Base-by-base conservation (phyloP, 2,113 vertebrate species). In the Pachyramphus minor region DNA sequence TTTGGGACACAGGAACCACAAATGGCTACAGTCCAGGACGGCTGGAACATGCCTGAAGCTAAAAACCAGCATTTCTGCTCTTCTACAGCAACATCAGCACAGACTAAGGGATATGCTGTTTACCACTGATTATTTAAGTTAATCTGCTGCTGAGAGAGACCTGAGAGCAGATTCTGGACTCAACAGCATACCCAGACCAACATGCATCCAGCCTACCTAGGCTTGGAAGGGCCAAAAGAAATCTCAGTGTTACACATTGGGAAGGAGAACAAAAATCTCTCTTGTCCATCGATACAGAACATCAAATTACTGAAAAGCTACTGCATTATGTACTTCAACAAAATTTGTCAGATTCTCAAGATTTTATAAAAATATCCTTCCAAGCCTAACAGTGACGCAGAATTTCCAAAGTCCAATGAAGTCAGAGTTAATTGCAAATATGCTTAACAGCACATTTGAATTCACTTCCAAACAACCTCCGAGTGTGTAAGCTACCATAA, bases 351-450 rank as follows among this genome's bases (percentile, higher is more conserved):
- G 35, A 42, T 75, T 75, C 44, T 41, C 75, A 88, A 53, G 10
- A 83, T 60, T 53, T 95, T 56, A 37, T 11, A 39, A 80, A 94
- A 79, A 96, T 87, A 82, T 80, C 93, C 96, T 97, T 97, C 96
- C 96, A 96, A 96, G 95, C 89, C 94, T 84, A 93, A 96, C 89
- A 92, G 91, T 93, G 96, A 96, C 90, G 85, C 92, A 96, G 90
- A 95, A 97, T 93, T 95, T 96, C 93, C 84, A 27, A 91, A 93
- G 93, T 92, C 95, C 96, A 97, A 88, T 98, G 60, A 95, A 91
- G 93, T 96, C 97, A 97, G 94, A 93, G 89, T 81, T 69, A 95
- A 96, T 66, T 97, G 77, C 97, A 97, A 96, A 96, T 95, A 96
- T 94, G 96, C 96, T 93, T 20, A 94, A 91, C 18, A 97, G 94